Conservation (phyloP, 2,888 invertebrate genomes). For the Steinernema carpocapsae region DNA sequence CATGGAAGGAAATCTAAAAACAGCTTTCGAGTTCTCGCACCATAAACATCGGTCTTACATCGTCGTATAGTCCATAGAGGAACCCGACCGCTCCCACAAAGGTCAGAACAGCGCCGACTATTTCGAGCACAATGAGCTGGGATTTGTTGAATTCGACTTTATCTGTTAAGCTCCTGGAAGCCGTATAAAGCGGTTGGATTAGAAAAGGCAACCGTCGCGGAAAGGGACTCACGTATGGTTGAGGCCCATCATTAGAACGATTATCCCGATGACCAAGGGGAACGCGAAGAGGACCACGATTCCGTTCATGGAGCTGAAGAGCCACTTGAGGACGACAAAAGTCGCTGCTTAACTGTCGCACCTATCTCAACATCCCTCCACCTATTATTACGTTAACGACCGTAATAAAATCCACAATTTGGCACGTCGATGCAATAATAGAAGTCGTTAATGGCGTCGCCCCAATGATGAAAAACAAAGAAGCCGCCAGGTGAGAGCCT, state of each 20-base stretch:
- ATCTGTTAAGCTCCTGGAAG: constrained; percentile 18
- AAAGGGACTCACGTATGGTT: constrained; percentile 13
- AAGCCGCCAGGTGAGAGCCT: background rate
- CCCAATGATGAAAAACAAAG: background rate
- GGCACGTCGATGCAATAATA: constrained; percentile 22
- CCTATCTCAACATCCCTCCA: background rate
- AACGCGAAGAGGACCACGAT: constrained; percentile 26
- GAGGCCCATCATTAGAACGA: constrained; percentile 15
- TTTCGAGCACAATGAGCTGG: background rate
- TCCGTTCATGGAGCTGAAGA: background rate
- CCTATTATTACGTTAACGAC: constrained; percentile 25
- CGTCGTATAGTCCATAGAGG: constrained; percentile 24
- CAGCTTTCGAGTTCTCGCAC: background rate
- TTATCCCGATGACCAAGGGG: constrained; percentile 15
- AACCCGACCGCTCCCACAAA: background rate
- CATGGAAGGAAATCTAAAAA: constrained; percentile 9
- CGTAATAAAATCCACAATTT: constrained; percentile 31
- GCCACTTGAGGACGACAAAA: background rate
- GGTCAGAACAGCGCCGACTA: background rate
- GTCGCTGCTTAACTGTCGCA: background rate
- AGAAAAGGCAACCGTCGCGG: background rate
- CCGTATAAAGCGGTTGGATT: background rate
- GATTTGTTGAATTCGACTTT: constrained; percentile 5
- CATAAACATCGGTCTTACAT: background rate
- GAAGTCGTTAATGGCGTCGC: constrained; percentile 17